phyloP scores from a whole-genome alignment of 2,797 vertebrate species.

The Bovichtus variegatus region DNA sequence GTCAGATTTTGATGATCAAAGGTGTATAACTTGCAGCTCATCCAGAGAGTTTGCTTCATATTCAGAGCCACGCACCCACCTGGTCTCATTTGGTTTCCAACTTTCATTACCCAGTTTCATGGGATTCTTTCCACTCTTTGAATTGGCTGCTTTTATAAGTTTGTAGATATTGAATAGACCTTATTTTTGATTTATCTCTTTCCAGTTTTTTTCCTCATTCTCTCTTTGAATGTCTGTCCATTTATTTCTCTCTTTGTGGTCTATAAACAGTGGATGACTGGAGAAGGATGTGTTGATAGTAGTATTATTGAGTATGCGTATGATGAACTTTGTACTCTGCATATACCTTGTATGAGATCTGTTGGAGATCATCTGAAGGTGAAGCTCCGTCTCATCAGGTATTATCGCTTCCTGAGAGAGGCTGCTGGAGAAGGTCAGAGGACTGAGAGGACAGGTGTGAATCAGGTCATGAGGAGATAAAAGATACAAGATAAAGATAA shows the following conservation, averaged over 20 bases:
- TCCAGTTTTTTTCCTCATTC: constrained; percentile 13
- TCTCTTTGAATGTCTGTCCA: constrained; percentile 9
- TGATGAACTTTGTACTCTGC: neutral
- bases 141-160: constrained; percentile 38
- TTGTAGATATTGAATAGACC: constrained; percentile 1
- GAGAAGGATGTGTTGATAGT: neutral
- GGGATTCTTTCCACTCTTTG: constrained; percentile 30
- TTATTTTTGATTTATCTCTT: constrained; percentile 13
- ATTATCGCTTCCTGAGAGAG: constrained; percentile 14
- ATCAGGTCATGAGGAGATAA: constrained; percentile 7
- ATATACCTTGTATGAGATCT: neutral
- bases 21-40: neutral
- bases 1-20: constrained; percentile 4
- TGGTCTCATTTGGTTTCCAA: constrained; percentile 18
- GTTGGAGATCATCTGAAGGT: constrained; percentile 10
- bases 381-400: neutral
- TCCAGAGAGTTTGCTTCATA: constrained; percentile 26
- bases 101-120: constrained; percentile 45
- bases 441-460: constrained; percentile 1
- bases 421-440: constrained; percentile 4
- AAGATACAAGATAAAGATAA: too few species aligned
- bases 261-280: neutral
- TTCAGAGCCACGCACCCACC: constrained; percentile 5
- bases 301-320: neutral
- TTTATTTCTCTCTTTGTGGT: constrained; percentile 19